These are phyloP conservation scores for Thecocarcelia acutangulata DNA, from an alignment of 2,888 invertebrate genomes.

Conservation along the genomic window DNA sequence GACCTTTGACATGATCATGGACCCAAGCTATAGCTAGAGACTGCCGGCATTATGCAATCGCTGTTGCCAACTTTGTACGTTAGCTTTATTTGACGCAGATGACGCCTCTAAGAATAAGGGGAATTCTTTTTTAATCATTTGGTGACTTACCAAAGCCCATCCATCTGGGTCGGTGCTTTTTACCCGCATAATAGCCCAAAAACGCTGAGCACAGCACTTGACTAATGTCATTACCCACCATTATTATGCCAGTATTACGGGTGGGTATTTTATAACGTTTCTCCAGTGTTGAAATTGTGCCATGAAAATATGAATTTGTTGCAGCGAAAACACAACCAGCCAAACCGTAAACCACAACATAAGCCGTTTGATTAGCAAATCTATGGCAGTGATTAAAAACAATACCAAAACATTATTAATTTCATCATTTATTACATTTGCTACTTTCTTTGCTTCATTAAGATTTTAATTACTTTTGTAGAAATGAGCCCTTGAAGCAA, in stretches of 20 bases:
- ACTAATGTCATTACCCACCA: constrained; percentile 88
- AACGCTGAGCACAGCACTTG: constrained; percentile 85
- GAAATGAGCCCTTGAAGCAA: constrained; percentile 82
- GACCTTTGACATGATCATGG: no score
- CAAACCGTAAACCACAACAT: constrained; percentile 85
- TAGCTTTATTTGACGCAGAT: no score
- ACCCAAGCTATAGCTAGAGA: no score
- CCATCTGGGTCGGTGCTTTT: constrained; percentile 87
- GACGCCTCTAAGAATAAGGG: no score
- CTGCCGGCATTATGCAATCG: no score
- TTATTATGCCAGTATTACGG: constrained; percentile 86
- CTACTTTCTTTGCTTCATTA: no score
- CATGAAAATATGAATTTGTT: constrained; percentile 86
- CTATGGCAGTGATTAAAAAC: constrained; percentile 69
- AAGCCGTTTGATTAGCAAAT: constrained; percentile 79
- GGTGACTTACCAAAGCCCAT: constrained; percentile 83
- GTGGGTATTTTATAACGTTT: constrained; percentile 88
- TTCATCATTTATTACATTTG: constrained; percentile 69
- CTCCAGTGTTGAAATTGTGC: constrained; percentile 87
- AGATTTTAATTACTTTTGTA: constrained; percentile 82
- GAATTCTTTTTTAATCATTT: background rate
- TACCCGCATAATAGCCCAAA: constrained; percentile 86
- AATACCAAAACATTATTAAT: constrained; percentile 73
- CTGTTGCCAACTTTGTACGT: no score
- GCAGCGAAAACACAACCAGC: constrained; percentile 86